Percentiles rank a stretch among this genome's conserved stretches.
Conservation (phyloP, 1,140 invertebrate genomes). For the Anastatus disparis region DNA sequence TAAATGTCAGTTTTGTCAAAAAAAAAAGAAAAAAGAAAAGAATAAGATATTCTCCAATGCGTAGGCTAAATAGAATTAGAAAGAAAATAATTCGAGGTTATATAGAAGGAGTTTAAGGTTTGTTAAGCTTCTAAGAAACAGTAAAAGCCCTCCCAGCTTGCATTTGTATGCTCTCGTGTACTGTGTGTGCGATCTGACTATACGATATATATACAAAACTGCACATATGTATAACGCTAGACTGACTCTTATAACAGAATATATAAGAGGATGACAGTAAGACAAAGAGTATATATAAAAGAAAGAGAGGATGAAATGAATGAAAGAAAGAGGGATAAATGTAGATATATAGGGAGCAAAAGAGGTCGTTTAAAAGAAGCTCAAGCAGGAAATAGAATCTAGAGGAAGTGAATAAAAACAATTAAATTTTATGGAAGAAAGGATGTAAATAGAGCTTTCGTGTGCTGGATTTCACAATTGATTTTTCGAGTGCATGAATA, state of each 20-base stretch:
- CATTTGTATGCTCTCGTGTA: no score
- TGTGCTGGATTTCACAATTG: no score
- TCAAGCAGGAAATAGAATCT: not conserved
- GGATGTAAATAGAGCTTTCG: no score
- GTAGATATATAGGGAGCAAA: no score
- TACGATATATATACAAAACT: no score
- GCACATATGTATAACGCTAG: not conserved
- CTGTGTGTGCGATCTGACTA: no score
- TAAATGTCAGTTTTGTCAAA: not conserved
- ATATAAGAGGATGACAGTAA: not conserved
- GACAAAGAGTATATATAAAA: no score
- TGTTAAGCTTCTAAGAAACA: slow-evolving; percentile 47
- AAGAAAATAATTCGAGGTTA: slow-evolving; percentile 15
- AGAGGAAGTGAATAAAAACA: not conserved
- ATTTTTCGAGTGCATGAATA: no score
- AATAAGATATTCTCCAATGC: not conserved
- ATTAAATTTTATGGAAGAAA: not conserved
- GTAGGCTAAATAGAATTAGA: slow-evolving; percentile 32
- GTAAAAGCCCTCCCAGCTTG: slow-evolving; percentile 40
- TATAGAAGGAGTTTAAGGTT: slow-evolving; percentile 41
- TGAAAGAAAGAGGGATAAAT: no score
- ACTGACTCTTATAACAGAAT: not conserved
- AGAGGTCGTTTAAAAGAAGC: not conserved
- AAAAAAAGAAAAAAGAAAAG: not conserved
- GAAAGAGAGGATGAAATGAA: not conserved